A percentile compares a stretch with the other conserved stretches of the same genome.
phyloP scores from a whole-genome alignment of 64 coral and sea anemone species.

The Anthopleura sola region DNA sequence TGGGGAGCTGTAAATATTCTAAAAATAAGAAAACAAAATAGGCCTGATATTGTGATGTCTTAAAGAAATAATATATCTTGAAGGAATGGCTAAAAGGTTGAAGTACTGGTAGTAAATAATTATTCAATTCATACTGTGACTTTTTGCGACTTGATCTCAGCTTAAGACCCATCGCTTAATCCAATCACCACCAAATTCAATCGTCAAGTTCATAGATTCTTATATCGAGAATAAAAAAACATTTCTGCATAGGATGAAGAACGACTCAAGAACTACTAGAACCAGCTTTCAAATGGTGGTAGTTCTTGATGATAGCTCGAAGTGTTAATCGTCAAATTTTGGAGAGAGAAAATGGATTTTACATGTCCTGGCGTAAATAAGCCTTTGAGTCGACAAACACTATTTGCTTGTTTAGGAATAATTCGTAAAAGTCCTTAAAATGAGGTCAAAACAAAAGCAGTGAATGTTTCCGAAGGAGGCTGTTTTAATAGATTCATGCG shows the following conservation, averaged over 20 bases:
- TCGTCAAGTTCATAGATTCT: neutral
- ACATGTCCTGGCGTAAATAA: slow-evolving; percentile 4
- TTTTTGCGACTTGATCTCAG: slow-evolving; percentile 1
- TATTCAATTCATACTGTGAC: neutral
- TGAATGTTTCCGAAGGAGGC: neutral
- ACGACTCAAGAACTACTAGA: neutral
- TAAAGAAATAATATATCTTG: neutral
- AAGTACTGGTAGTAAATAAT: neutral
- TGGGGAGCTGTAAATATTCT: neutral
- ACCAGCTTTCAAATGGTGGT: neutral
- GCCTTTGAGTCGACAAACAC: slow-evolving; percentile 7
- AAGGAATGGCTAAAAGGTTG: neutral
- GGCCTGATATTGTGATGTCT: neutral
- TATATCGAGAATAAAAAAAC: too few species aligned
- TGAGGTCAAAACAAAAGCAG: neutral
- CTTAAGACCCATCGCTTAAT: slow-evolving; percentile 7
- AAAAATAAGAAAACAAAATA: neutral
- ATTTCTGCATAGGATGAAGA: too few species aligned
- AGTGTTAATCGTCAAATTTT: slow-evolving; percentile 15
- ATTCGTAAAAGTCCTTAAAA: slow-evolving; percentile 2
- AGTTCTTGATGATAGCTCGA: neutral
- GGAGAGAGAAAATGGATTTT: slow-evolving; percentile 6
- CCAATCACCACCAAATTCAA: neutral
- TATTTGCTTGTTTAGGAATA: slow-evolving; percentile 18
- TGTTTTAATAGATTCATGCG: neutral